Percentiles rank a stretch among this genome's conserved stretches.
These are phyloP conservation scores for Chrysomela aeneicollis DNA, from an alignment of 2,888 invertebrate genomes.

Conservation along the genomic window DNA sequence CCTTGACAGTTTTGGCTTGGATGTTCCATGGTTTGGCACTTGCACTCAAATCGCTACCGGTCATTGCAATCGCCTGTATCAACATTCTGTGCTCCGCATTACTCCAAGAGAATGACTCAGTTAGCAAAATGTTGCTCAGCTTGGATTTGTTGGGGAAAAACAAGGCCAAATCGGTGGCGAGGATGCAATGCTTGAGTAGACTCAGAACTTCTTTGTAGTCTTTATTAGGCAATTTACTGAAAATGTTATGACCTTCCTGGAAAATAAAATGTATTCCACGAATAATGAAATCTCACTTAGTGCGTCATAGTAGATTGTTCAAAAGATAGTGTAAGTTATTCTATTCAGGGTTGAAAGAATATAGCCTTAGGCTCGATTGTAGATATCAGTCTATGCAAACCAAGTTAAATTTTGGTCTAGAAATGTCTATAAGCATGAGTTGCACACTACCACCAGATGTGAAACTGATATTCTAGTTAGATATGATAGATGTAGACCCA, in stretches of 20 bases:
- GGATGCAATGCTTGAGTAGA: slow-evolving; percentile 80
- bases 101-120: slow-evolving; percentile 71
- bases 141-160: slow-evolving; percentile 81
- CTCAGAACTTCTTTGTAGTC: slow-evolving; percentile 82
- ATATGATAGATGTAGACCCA: no score
- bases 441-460: no score
- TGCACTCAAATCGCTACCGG: slow-evolving; percentile 83
- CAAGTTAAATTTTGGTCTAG: no score
- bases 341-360: no score
- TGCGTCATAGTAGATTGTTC: no score
- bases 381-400: no score
- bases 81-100: slow-evolving; percentile 72
- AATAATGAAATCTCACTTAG: no score
- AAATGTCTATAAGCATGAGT: no score
- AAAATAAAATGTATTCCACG: slow-evolving; percentile 44
- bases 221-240: slow-evolving; percentile 72
- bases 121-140: slow-evolving; percentile 65
- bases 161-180: slow-evolving; percentile 83
- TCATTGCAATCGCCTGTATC: slow-evolving; percentile 82
- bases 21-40: slow-evolving; percentile 86
- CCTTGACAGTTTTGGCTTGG: slow-evolving; percentile 77
- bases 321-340: no score
- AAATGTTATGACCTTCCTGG: slow-evolving; percentile 87
- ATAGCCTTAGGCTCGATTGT: no score
- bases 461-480: no score